Percentiles rank a stretch among this genome's conserved stretches.
phyloP scores from a whole-genome alignment of 2,888 invertebrate genomes.

The Drosophila vallismaia region DNA sequence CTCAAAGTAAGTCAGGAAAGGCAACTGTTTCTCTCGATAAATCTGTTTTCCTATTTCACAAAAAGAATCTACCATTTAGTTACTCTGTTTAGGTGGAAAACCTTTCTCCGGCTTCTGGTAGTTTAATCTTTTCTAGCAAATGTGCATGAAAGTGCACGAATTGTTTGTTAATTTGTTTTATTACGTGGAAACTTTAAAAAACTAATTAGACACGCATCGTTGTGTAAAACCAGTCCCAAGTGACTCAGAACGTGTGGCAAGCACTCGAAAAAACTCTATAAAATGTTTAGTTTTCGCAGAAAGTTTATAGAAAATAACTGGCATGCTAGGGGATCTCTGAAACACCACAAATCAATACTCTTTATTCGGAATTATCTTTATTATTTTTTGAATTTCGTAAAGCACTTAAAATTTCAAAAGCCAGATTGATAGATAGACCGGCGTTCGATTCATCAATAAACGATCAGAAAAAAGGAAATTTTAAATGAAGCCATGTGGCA shows the following conservation, averaged over 20 bases:
- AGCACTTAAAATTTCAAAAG: conserved; percentile 52
- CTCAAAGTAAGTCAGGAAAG: too few relatives aligned
- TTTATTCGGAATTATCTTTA: not conserved
- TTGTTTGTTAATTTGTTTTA: conserved; percentile 7
- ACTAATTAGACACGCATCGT: conserved; percentile 1
- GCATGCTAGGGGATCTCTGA: not conserved
- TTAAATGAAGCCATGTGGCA: conserved; percentile 49
- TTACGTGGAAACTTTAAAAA: conserved; percentile 5
- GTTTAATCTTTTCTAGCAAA: not conserved
- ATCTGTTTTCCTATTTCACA: not conserved
- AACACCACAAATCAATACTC: too few relatives aligned
- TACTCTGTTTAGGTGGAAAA: not conserved
- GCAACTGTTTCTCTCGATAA: too few relatives aligned
- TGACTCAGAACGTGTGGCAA: conserved; percentile 7
- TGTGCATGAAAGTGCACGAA: conserved; percentile 5
- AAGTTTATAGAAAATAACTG: not conserved
- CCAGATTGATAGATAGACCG: conserved; percentile 43
- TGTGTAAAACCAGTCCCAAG: not conserved
- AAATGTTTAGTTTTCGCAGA: not conserved
- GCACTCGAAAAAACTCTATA: not conserved
- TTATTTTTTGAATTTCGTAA: conserved; percentile 22
- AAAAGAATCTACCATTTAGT: conserved; percentile 3
- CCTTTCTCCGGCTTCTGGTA: not conserved
- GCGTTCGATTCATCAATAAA: conserved; percentile 63
- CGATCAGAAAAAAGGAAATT: conserved; percentile 27